A percentile compares a stretch with the other conserved stretches of the same genome.
These are phyloP conservation scores for Scleropages formosus DNA, from an alignment of 2,797 vertebrate species.

Conservation along the genomic window DNA sequence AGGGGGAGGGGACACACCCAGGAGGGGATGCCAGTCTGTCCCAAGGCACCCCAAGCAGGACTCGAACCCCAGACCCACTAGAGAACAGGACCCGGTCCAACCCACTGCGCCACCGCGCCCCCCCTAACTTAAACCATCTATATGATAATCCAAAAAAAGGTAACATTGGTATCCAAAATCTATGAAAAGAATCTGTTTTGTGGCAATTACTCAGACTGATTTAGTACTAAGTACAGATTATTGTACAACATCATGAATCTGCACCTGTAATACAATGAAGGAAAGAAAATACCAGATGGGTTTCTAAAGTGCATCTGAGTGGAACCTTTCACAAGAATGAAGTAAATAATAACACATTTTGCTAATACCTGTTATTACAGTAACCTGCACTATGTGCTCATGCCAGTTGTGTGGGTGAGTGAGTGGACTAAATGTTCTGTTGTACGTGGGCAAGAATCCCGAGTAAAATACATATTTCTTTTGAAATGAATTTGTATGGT, in stretches of 20 bases:
- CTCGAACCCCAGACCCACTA: too few relatives aligned
- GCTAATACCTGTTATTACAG: conserved; percentile 21
- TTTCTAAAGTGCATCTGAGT: background rate
- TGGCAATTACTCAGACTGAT: too few relatives aligned
- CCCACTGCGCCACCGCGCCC: too few relatives aligned
- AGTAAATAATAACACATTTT: conserved; percentile 10
- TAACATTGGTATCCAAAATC: too few relatives aligned
- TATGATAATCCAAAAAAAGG: too few relatives aligned
- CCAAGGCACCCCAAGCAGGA: too few relatives aligned
- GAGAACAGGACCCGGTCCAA: too few relatives aligned
- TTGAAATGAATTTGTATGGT: conserved; percentile 25
- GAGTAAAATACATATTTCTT: conserved; percentile 18
- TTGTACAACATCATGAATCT: background rate
- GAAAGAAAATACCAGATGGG: background rate
- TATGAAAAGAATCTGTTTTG: too few relatives aligned
- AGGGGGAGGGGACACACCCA: too few relatives aligned
- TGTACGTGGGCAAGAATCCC: background rate
- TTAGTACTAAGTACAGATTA: too few relatives aligned
- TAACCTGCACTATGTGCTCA: conserved; percentile 22
- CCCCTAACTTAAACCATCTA: too few relatives aligned
- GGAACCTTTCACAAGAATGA: conserved; percentile 1
- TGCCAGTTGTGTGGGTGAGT: conserved; percentile 16
- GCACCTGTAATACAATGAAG: background rate
- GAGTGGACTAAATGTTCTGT: conserved; percentile 21
- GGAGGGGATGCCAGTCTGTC: too few relatives aligned